Percentiles rank a stretch among this genome's conserved stretches.
phyloP scores from a whole-genome alignment of 1,140 invertebrate genomes.

The Medauroidea extradentata region DNA sequence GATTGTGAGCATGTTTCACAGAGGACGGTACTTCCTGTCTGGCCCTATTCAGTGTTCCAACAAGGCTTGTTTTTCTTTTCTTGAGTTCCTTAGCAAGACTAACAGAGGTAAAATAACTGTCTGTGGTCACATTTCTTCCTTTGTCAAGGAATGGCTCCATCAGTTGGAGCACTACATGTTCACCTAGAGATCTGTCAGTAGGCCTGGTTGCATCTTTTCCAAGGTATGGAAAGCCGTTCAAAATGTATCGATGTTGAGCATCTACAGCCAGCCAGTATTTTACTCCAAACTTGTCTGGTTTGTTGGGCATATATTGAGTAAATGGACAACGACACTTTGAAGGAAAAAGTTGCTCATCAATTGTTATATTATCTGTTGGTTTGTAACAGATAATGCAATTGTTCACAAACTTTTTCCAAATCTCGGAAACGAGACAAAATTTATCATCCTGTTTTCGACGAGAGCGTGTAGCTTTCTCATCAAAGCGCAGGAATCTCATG shows the following conservation, averaged over 20 bases:
- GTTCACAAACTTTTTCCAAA: not conserved
- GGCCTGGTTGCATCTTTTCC: constrained; percentile 28
- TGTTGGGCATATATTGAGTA: constrained; percentile 39
- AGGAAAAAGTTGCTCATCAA: constrained; percentile 1
- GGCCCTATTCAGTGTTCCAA: constrained; percentile 21
- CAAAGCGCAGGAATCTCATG: constrained; percentile 4
- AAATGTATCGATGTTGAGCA: constrained; percentile 34
- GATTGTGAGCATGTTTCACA: not conserved
- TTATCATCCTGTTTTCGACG: not conserved
- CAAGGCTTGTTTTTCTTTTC: not conserved
- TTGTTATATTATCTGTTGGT: constrained; percentile 6
- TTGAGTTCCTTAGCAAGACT: constrained; percentile 22
- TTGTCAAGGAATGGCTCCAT: constrained; percentile 25
- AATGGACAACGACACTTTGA: constrained; percentile 27
- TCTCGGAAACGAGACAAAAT: not conserved
- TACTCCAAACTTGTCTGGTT: constrained; percentile 40
- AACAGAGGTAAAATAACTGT: constrained; percentile 34
- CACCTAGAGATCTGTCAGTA: constrained; percentile 3
- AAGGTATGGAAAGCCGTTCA: constrained; percentile 39
- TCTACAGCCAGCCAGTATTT: constrained; percentile 40
- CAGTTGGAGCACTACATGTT: constrained; percentile 24
- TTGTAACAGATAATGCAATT: constrained; percentile 1
- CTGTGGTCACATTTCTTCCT: constrained; percentile 32
- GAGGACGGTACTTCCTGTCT: not conserved
- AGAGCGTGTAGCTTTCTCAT: constrained; percentile 1